Evolutionary conservation across 92 coral and sea anemone species (phyloP).

Genomic region (Isaurus tuberculatus): DNA sequence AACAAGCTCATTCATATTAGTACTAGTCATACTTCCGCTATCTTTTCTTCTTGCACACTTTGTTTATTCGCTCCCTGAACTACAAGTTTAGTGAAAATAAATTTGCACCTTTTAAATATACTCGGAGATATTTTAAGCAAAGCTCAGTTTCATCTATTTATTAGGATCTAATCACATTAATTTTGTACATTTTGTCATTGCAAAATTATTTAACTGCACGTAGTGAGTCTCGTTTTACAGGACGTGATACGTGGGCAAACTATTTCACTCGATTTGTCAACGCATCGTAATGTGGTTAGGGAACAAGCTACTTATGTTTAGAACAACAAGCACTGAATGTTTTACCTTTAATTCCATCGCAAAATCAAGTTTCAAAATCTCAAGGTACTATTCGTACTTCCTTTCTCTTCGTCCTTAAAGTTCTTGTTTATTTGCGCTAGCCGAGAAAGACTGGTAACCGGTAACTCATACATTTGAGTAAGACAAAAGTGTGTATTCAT

Average conservation of each 20-base stretch:
- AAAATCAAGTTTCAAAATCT: constrained; percentile 15
- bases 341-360: not conserved
- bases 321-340: too few species aligned
- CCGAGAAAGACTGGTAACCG: too few species aligned
- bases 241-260: constrained; percentile 16
- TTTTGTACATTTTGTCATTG: not conserved
- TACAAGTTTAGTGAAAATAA: not conserved
- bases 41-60: too few species aligned
- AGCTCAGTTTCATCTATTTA: not conserved
- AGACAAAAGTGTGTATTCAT: constrained; percentile 2
- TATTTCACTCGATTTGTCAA: not conserved
- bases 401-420: not conserved
- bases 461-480: constrained; percentile 3
- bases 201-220: too few species aligned
- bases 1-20: constrained; percentile 24
- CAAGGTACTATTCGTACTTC: constrained; percentile 54
- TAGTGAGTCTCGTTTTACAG: not conserved
- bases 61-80: too few species aligned
- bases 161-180: not conserved
- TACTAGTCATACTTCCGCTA: too few species aligned
- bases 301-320: not conserved
- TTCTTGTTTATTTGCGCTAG: not conserved
- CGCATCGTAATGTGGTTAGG: not conserved
- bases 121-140: not conserved
- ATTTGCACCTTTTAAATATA: not conserved